These are phyloP conservation scores for Slavum lentiscoides DNA, from an alignment of 2,888 invertebrate genomes.

Conservation along the genomic window DNA sequence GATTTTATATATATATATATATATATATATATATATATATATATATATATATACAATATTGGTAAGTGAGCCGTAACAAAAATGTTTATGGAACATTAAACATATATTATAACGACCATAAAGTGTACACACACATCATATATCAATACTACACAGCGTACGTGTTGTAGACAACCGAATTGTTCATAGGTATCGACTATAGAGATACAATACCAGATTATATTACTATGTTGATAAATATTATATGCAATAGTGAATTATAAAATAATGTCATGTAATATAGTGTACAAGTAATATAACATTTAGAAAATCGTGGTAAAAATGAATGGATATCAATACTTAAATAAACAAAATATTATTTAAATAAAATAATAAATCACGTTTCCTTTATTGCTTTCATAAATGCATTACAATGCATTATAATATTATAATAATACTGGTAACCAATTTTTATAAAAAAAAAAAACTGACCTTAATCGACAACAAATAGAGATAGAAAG, in stretches of 20 bases:
- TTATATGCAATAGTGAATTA: neutral
- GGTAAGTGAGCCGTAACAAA: constrained; percentile 2
- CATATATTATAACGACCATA: neutral
- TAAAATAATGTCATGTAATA: too few relatives aligned
- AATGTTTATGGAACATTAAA: constrained; percentile 23
- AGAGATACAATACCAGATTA: too few relatives aligned
- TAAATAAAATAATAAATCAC: too few relatives aligned
- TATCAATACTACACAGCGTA: constrained; percentile 1
- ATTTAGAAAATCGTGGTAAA: neutral
- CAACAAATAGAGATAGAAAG: too few relatives aligned
- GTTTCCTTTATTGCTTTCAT: too few relatives aligned
- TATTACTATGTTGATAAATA: neutral
- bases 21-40: neutral
- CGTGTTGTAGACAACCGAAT: constrained; percentile 23
- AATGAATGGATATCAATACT: neutral
- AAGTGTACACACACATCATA: neutral
- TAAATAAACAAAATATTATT: too few relatives aligned
- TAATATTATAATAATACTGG: too few relatives aligned
- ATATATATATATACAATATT: neutral
- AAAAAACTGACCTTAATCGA: too few relatives aligned
- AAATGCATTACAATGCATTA: too few relatives aligned
- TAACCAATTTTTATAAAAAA: too few relatives aligned
- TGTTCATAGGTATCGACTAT: neutral
- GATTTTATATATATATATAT: neutral
- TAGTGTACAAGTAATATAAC: too few relatives aligned